These are phyloP conservation scores for Clusia tigrina DNA, from an alignment of 2,888 invertebrate species.

Conservation along the genomic window DNA sequence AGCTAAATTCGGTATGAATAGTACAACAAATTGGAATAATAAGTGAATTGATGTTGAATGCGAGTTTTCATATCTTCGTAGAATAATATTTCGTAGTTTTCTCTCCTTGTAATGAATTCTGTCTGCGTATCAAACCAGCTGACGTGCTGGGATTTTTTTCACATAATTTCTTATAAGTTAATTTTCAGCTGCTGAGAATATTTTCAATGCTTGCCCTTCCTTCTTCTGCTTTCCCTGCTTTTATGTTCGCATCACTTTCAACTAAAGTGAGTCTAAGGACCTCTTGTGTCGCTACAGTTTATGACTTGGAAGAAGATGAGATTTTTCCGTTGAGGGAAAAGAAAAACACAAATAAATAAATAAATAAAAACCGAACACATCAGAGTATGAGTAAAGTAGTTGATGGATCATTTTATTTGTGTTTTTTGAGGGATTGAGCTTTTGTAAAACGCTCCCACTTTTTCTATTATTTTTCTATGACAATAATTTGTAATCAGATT, in stretches of 20 bases:
- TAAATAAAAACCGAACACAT: too few species aligned
- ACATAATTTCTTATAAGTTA: slow-evolving; percentile 41
- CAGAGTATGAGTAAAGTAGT: slow-evolving; percentile 4
- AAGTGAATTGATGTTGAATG: slow-evolving; percentile 43
- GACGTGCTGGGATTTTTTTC: slow-evolving; percentile 37
- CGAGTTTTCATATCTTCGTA: slow-evolving; percentile 13
- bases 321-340: not conserved
- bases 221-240: slow-evolving; percentile 1
- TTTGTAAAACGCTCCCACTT: slow-evolving; percentile 13
- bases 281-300: slow-evolving; percentile 1
- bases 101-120: slow-evolving; percentile 41
- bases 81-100: slow-evolving; percentile 27
- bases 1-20: slow-evolving; percentile 46
- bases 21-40: slow-evolving; percentile 47
- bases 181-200: slow-evolving; percentile 34
- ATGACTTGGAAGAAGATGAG: not conserved
- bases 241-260: not conserved
- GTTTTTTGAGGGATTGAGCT: slow-evolving; percentile 23
- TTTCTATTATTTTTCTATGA: not conserved
- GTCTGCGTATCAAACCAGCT: slow-evolving; percentile 45
- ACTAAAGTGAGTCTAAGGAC: slow-evolving; percentile 10
- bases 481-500: slow-evolving; percentile 29
- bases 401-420: slow-evolving; percentile 28
- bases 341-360: slow-evolving; percentile 20
- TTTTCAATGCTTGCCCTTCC: slow-evolving; percentile 11